Base-by-base conservation (phyloP, 2,113 vertebrate species). In the Larimichthys crocea region DNA sequence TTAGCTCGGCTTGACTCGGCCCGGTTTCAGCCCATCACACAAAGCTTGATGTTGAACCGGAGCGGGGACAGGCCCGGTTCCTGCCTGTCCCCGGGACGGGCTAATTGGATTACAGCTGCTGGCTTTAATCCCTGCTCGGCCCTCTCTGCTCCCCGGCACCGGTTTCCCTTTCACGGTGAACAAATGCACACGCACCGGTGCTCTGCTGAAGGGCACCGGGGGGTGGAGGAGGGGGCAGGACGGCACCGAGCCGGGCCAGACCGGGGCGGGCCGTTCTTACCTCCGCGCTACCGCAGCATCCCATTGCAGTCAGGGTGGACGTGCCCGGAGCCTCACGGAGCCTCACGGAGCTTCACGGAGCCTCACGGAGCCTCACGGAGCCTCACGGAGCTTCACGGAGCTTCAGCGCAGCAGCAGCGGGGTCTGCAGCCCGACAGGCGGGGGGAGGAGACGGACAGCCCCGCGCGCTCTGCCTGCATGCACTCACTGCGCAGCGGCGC, bases 281-380 rank as follows among this genome's bases (percentile, higher is more conserved):
- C 95, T 96, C 95, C 80, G 93, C 59, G 91, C 95, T 95, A 70
- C 94, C 95, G 94, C 95, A 95, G 95, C 95, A 95, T 95, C 95
- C 95, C 95, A 96, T 96, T 80, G 93, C 94, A 93, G 93, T 87
- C 86, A 85, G 88, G 92, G 88, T 93, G 82, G 82, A 91, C 86
- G 85, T 76, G 88, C 91, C 83, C 86, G 86, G 82, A 90, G 80
- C 91, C 63, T 86, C 69, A 67, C 71, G 85, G 79, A 75, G 90
- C 92, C 63, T 86, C 69, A 67, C 71, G 85, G 79, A 75, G 90
- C 92, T 74, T 84, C 86, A 87, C 72, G 83, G 86, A 82, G 73
- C 74, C 31, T 70, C 60, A 63, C 86, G 86, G 82, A 91, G 80
- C 91, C 63, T 86, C 69, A 67, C 71, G 85, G 79, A 75, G 90